Base-by-base conservation (phyloP, 2,888 invertebrate species). In the Meghimatium bilineatum region DNA sequence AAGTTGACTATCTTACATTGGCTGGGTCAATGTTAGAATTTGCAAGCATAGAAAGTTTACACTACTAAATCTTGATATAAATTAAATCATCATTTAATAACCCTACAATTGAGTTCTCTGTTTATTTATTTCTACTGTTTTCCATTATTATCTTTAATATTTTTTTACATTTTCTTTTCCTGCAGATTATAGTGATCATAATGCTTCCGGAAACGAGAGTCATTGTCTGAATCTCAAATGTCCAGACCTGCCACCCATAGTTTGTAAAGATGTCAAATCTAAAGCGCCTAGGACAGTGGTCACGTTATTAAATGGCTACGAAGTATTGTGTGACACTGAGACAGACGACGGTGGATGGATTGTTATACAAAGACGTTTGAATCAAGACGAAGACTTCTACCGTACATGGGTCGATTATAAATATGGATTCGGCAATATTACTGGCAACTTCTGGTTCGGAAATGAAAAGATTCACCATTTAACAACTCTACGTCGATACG, bases 281-380 rank as follows among this genome's bases (percentile, higher is more conserved):
- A 17, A 26, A n/a, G 67, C 66, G 26, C 38, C 36, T 14, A 36
- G 78, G n/a, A 17, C 34, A 14, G 78, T 78, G n/a, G 78, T 44
- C 44, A 66, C 29, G 3, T 49, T 78, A 20, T 8, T 49, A 36
- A 23, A 34, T 49, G 78, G 78, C 20, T 38, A 63, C n/a, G 67
- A 66, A 44, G 78, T 78, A 8, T 66, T 80, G 52, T 80, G 80
- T 52, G 80, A 80, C 71, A 80, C 71, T 3, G 26, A 69, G 80
- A 80, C 80, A 32, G 80, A 80, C 26, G 80, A 69, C 1, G 80
- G 80, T 6, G 80, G 80, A 10, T 80, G 80, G 80, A 49, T 38
- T 49, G 32, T 80, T 52, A n/a, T 66, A 5, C 75, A 81, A 29
- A 81, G 81, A 32, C 60, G 81, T 29, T 2, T 49, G n/a, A 38